Percentiles rank a stretch among this genome's conserved stretches.
These are phyloP conservation scores for Ctenopoma kingsleyae DNA, from an alignment of 2,797 vertebrate genomes.

Conservation along the genomic window DNA sequence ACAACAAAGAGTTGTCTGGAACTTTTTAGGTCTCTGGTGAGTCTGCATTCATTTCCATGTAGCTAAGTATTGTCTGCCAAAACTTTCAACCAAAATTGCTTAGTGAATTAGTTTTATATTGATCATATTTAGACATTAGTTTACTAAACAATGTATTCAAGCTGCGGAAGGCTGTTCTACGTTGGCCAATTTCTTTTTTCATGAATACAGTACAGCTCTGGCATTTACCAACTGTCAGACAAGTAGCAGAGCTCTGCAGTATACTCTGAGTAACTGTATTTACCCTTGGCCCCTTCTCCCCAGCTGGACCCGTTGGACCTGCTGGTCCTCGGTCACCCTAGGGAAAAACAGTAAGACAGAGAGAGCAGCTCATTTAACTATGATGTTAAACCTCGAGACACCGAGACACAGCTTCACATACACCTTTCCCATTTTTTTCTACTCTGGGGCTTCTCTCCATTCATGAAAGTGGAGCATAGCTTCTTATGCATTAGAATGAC, in stretches of 20 bases:
- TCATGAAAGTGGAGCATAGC: slow-evolving; percentile 46
- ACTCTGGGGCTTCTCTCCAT: slow-evolving; percentile 49
- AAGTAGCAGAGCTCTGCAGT: slow-evolving; percentile 19
- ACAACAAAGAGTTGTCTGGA: slow-evolving; percentile 23
- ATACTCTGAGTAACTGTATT: slow-evolving; percentile 55
- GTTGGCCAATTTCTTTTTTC: slow-evolving; percentile 4
- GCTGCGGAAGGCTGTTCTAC: neutral
- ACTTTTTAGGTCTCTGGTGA: slow-evolving; percentile 4
- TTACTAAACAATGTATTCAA: slow-evolving; percentile 28
- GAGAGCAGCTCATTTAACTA: slow-evolving; percentile 49
- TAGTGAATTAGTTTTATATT: slow-evolving; percentile 27
- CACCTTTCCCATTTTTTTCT: neutral
- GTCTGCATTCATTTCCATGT: slow-evolving; percentile 32
- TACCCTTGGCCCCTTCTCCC: slow-evolving; percentile 93
- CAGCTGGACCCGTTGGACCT: slow-evolving; percentile 91
- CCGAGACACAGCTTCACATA: slow-evolving; percentile 2
- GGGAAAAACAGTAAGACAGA: slow-evolving; percentile 41
- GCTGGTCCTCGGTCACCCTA: slow-evolving; percentile 94
- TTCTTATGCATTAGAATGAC: slow-evolving; percentile 31
- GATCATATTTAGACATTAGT: slow-evolving; percentile 30
- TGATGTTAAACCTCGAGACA: slow-evolving; percentile 44
- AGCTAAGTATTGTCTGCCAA: slow-evolving; percentile 19
- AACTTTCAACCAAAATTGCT: slow-evolving; percentile 30
- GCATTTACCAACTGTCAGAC: slow-evolving; percentile 11
- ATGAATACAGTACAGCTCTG: neutral